Evolutionary conservation across 2,888 invertebrate genomes (phyloP), one percentile per base, ranked within the genome.

Genomic region (Agrenia bidenticulata): DNA sequence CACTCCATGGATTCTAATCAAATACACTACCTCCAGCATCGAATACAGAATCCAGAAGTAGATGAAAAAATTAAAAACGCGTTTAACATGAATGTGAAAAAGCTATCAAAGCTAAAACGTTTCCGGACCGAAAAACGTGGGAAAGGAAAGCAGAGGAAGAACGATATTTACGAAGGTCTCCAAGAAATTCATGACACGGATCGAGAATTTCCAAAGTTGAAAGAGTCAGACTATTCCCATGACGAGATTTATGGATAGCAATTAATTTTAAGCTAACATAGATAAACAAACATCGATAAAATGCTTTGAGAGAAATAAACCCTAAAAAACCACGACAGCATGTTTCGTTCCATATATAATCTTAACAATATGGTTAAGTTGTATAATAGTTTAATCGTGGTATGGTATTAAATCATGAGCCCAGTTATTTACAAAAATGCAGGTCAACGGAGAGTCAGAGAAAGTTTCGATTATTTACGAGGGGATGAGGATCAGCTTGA

Each of bases 191-290:
- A 55, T 55, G 55, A 55, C 32, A 32, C 32, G 26, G 55, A 24
- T 17, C 26, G 32, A 11, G 55, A 55, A 17, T 55, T 55, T 32
- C n/a, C 55, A 13, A 55, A 55, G 15, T 2, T 45, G 45, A 45
- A 15, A 5, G 45, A 45, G 19, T 5, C 5, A 5, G 45, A 45
- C 15, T 45, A 45, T 19, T 45, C 5, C 19, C 45, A 45, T 19
- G 45, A 15, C 9, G 19, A 15, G 45, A 45, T 19, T n/a, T n/a
- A n/a, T n/a, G n/a, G n/a, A n/a, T n/a, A n/a, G n/a, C n/a, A 19
- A 45, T 17, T 45, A 45, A 5, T 7, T 32, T 32, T 32, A 32
- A 32, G 5, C 32, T 32, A 32, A 32, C 11, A 32, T 32, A 11
- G 32, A 32, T 32, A 32, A 7, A 11, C 32, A 32, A 32, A 32